These are phyloP conservation scores for Eulithis testata DNA, from an alignment of 2,888 invertebrate genomes.

Conservation along the genomic window DNA sequence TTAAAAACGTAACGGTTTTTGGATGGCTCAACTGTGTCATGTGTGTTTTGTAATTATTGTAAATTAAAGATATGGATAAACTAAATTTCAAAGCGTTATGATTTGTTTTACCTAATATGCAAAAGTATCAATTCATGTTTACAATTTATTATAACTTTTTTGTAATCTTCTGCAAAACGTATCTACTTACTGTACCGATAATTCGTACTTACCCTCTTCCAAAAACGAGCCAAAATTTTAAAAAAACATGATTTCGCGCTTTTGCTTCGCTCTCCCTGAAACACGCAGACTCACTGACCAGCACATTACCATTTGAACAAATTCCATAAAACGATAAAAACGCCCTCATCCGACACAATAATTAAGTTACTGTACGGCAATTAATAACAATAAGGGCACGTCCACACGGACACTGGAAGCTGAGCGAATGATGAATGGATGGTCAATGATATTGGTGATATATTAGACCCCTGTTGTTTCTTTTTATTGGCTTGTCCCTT, in stretches of 20 bases:
- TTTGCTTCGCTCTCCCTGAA: background rate
- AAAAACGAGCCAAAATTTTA: too few species aligned
- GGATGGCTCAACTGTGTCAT: too few species aligned
- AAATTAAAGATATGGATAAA: too few species aligned
- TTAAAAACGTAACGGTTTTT: too few species aligned
- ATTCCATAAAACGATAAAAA: slow-evolving; percentile 25
- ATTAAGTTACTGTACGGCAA: slow-evolving; percentile 45
- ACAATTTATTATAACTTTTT: too few species aligned
- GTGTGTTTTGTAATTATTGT: too few species aligned
- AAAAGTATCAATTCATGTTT: too few species aligned
- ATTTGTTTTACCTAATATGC: too few species aligned
- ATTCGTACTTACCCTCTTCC: too few species aligned
- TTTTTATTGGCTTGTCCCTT: background rate
- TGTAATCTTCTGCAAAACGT: too few species aligned
- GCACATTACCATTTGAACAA: slow-evolving; percentile 11
- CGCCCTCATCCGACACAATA: slow-evolving; percentile 32
- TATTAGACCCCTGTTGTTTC: slow-evolving; percentile 20
- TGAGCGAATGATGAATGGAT: slow-evolving; percentile 42
- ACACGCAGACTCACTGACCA: background rate
- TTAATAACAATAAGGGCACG: slow-evolving; percentile 48
- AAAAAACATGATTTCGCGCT: background rate
- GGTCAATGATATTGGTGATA: slow-evolving; percentile 38
- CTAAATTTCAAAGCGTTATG: too few species aligned
- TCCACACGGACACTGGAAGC: slow-evolving; percentile 39
- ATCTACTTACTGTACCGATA: too few species aligned